Base-by-base conservation (phyloP, 64 coral and sea anemone genomes). In the Porites lutea region DNA sequence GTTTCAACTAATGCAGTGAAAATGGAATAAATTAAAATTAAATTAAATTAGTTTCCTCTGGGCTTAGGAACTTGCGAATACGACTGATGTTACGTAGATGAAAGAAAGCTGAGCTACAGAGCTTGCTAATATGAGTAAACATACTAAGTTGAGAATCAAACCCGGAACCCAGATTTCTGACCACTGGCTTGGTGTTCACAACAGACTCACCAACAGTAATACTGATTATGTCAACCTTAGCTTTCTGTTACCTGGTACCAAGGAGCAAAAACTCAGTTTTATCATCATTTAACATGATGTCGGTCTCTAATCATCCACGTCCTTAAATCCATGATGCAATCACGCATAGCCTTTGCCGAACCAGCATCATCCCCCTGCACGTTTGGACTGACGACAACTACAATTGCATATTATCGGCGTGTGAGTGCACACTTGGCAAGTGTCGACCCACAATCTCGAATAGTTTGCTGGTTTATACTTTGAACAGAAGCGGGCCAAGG, bases 61-160 rank as follows among this genome's bases (percentile, higher is more conserved):
- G 58, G 44, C 52, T 27, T 54, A 82, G 60, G 23, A 61, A 82
- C 63, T 82, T 82, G 58, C 58, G 79, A 58, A 82, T 82, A 54
- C 63, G 52, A 54, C 82, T 27, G 53, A 84, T 86, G 82, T 86
- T 86, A 86, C 71, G 71, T 68, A 48, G 69, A 48, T 86, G 71
- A 86, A 68, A 86, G 54, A 89, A 89, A 37, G 73, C 71, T 63
- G n/a, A 65, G 82, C 64, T 66, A 70, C 82, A 86, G 22, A 68
- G 65, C 82, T 86, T 86, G 51, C 63, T 86, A 52, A 51, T 71
- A 66, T 71, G 82, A 66, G 82, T 86, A 49, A 48, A 63, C 82
- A 86, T 86, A 86, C 71, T 68, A 37, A 86, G 82, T 70, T 86
- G 82, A 47, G 82, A 70, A 51, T 86, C 46, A 71, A 86, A 86